A percentile compares a stretch with the other conserved stretches of the same genome.
Evolutionary conservation across 2,888 invertebrate genomes (phyloP).

Genomic region (Chromoteleia sp.): DNA sequence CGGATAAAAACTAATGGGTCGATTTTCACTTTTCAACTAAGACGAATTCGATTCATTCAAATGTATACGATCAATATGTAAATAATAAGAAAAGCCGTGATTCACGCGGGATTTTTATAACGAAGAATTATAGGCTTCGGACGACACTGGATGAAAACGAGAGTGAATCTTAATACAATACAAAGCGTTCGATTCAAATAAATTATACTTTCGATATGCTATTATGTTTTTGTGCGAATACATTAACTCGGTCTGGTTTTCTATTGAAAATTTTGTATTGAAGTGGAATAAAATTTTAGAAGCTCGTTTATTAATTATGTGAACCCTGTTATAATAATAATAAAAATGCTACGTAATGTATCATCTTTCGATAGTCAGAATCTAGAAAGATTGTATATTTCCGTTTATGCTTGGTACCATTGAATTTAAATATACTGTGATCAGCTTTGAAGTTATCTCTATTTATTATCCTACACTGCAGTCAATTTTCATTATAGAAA

Average conservation of each 20-base stretch:
- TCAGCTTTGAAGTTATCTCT: too few species aligned
- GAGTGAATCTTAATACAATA: background rate
- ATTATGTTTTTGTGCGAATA: slow-evolving; percentile 5
- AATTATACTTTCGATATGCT: slow-evolving; percentile 2
- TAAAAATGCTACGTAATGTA: background rate
- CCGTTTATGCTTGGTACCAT: too few species aligned
- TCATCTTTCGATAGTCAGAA: too few species aligned
- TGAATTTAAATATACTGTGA: too few species aligned
- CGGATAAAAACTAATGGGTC: background rate
- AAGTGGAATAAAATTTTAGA: background rate
- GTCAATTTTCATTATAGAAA: too few species aligned
- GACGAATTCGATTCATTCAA: background rate
- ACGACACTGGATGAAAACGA: slow-evolving; percentile 12
- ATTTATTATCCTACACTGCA: too few species aligned
- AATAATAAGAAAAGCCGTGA: background rate
- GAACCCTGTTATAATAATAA: too few species aligned
- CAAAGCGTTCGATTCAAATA: background rate
- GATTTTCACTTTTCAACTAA: slow-evolving; percentile 13
- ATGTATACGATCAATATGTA: slow-evolving; percentile 2
- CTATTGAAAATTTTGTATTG: background rate
- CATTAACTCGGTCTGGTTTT: background rate
- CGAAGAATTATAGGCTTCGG: slow-evolving; percentile 10
- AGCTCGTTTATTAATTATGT: slow-evolving; percentile 3
- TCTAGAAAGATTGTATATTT: too few species aligned
- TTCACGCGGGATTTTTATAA: background rate